phyloP scores from a whole-genome alignment of 2,797 vertebrate genomes.

The Rhabdophis nuchalis region DNA sequence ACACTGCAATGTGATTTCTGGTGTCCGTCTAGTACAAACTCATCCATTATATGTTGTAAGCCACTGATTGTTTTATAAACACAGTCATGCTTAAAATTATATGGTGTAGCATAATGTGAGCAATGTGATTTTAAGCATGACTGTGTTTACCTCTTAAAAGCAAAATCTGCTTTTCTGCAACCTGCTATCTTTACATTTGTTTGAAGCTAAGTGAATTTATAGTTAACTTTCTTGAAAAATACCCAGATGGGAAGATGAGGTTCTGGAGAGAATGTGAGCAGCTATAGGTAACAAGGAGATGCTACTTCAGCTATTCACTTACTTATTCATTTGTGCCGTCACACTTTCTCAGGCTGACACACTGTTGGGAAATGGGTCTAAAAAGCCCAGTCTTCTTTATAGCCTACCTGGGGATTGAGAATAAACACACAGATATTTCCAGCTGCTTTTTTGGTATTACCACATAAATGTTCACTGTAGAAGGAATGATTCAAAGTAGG shows the following conservation, averaged over 20 bases:
- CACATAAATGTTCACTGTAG: neutral
- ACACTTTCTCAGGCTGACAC: neutral
- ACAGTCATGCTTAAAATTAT: neutral
- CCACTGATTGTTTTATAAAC: neutral
- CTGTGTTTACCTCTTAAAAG: neutral
- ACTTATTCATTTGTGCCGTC: neutral
- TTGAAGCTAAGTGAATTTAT: neutral
- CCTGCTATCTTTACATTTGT: neutral
- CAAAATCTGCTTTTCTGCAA: neutral
- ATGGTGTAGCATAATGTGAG: neutral
- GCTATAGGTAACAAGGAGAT: neutral
- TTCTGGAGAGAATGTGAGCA: neutral
- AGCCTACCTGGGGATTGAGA: neutral
- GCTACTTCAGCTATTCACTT: neutral
- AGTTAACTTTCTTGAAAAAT: neutral
- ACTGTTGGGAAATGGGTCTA: neutral
- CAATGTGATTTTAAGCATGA: neutral
- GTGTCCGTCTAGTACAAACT: neutral
- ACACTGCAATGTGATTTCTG: neutral
- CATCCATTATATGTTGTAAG: neutral
- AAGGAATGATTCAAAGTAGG: neutral
- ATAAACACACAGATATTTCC: neutral
- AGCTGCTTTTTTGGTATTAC: neutral
- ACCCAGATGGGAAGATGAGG: neutral
- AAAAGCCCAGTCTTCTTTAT: neutral